Percentiles rank a stretch among this genome's conserved stretches.
These are phyloP conservation scores for Callipepla squamata DNA, from an alignment of 2,113 vertebrate genomes.

Conservation along the genomic window DNA sequence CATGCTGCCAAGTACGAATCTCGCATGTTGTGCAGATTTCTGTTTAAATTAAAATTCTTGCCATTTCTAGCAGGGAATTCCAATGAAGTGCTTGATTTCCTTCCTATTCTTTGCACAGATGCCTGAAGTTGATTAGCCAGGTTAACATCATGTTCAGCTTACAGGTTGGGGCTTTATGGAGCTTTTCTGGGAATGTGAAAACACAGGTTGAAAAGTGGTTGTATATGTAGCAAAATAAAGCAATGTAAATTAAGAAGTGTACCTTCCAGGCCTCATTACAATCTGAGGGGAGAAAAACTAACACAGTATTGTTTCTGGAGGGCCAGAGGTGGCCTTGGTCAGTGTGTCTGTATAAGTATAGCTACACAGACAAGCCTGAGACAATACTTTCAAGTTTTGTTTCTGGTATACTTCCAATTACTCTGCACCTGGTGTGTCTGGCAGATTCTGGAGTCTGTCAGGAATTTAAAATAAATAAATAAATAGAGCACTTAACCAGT, in stretches of 20 bases:
- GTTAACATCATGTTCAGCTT: neutral
- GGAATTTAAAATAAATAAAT: neutral
- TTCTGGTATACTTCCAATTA: neutral
- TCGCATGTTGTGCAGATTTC: neutral
- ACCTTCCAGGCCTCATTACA: neutral
- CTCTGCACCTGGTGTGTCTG: neutral
- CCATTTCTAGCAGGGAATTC: neutral
- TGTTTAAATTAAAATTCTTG: neutral
- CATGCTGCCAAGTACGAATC: neutral
- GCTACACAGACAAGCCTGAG: neutral
- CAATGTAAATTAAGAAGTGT: neutral
- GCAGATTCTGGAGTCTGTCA: neutral
- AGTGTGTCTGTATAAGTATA: neutral
- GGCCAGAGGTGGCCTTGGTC: neutral
- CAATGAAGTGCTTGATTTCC: neutral
- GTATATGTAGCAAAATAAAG: neutral
- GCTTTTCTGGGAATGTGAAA: neutral
- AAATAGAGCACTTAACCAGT: neutral
- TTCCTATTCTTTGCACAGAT: neutral
- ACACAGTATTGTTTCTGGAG: neutral
- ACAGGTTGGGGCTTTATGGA: neutral
- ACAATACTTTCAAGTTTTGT: neutral
- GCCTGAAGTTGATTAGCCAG: neutral
- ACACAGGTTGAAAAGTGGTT: neutral
- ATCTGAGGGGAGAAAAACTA: neutral